Base-by-base conservation (phyloP, 2,113 vertebrate genomes). In the Boleophthalmus pectinirostris region DNA sequence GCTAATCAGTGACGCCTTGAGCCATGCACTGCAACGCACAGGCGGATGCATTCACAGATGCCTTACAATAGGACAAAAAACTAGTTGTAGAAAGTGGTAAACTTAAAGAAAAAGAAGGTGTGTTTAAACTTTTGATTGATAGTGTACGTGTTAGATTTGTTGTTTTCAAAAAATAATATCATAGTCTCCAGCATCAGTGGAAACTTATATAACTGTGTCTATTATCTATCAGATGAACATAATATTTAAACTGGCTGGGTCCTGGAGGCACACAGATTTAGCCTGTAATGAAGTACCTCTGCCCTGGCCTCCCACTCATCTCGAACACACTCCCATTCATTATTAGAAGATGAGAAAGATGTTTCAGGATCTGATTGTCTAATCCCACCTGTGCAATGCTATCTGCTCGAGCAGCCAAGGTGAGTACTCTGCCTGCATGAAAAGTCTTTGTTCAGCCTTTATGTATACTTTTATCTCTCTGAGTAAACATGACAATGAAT, bases 291-390 rank as follows among this genome's bases (percentile, higher is more conserved):
- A 60, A 61, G 58, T 61, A 25, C 25, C 15, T 33, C 1, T 25
- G 58, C 24, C 7, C 3, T 61, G 25, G 15, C 58, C 23, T 60
- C 56, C 12, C 10, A 15, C 24, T 60, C 57, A 25, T 60, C 57
- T 29, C 3, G n/a, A 47, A 38, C 69, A 33, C 43, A 66, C 29
- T 56, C 5, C 16, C 21, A 16, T 35, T 69, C 58, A 57, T 70
- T 54, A n/a, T 65, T 54, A 66, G 56, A 47, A 54, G 51, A 29
- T n/a, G 64, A 8, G 47, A 53, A 47, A 54, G 49, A 14, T 38
- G 56, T 80, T 43, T 73, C 65, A 66, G 61, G 29, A 54, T 29
- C 21, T 70, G 35, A 11, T 70, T 79, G 73, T 75, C 67, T 64
- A 64, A 64, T 38, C 61, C 56, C 61, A 38, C 33, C 61, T 60